Conservation (phyloP, 2,888 invertebrate species). For the Hoplodrina ambigua region DNA sequence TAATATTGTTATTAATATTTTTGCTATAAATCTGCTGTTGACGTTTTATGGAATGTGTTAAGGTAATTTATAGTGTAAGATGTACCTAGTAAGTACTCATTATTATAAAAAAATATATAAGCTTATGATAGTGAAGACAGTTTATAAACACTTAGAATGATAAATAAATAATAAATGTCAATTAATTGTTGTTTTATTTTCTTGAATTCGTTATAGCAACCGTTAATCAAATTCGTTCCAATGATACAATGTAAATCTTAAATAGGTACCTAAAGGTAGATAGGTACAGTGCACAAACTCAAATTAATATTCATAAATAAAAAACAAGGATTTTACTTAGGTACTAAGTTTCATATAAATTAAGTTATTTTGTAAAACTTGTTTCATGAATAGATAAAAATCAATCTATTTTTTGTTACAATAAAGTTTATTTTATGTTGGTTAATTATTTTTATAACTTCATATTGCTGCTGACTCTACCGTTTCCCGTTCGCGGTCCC, state of each 20-base stretch:
- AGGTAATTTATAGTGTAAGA: constrained; percentile 29
- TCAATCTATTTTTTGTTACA: not conserved
- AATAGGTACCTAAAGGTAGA: not conserved
- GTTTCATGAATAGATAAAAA: not conserved
- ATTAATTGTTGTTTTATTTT: constrained; percentile 49
- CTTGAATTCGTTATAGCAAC: constrained; percentile 1
- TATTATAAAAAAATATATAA: constrained; percentile 27
- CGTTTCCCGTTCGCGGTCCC: constrained; percentile 69
- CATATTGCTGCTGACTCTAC: constrained; percentile 74
- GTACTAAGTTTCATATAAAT: not conserved
- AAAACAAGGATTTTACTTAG: not conserved
- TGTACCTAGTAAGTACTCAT: constrained; percentile 32
- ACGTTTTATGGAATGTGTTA: constrained; percentile 17
- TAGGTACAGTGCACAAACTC: not conserved
- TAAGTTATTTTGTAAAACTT: not conserved
- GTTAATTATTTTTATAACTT: not conserved
- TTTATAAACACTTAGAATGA: constrained; percentile 25
- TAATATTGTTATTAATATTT: constrained; percentile 26
- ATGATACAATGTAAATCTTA: not conserved
- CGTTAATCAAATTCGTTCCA: not conserved
- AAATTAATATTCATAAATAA: not conserved
- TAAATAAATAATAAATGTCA: constrained; percentile 39
- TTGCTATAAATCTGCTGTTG: constrained; percentile 41
- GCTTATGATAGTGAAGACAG: constrained; percentile 33
- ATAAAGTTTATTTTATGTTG: not conserved